Evolutionary conservation across 2,888 invertebrate species (phyloP), one percentile per base, ranked within the genome.

Genomic region (Lutraria lutraria): DNA sequence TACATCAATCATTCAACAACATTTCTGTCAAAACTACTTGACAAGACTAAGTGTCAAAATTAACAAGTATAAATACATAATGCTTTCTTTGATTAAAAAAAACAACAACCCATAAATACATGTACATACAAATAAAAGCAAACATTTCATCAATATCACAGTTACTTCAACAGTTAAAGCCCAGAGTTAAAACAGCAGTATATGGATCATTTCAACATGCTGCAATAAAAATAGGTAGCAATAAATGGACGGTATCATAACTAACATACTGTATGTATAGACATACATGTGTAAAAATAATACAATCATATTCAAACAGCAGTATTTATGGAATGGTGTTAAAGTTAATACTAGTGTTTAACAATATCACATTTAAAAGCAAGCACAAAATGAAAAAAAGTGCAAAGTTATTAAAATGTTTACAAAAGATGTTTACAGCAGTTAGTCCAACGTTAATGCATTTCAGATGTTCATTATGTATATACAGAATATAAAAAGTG

Each of bases 151-250:
- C 43, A 68, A 68, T 68, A 68, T 68, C 63, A 68, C 63, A 68
- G 63, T 25, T 68, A 68, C n/a, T 68, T 68, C 63, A 68, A 68
- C 63, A 68, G 63, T 68, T 43, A n/a, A n/a, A n/a, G 63, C 63
- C 21, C n/a, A 63, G 8, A 63, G 63, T 63, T 10, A 68, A 68
- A 68, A 68, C 63, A 68, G 63, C 63, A 68, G 63, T 25, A 68
- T 68, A n/a, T 13, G 25, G 25, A 6, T 43, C 43, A 43, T 43
- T 43, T 43, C 8, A 43, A 43, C 43, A 43, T 4, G 43, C 43
- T 43, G 43, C 43, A 43, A 43, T 43, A 8, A 63, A 0, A n/a
- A 68, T 68, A 56, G n/a, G 63, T 25, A 2, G 6, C 25, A 68
- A 25, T 25, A 68, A 68, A 68, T 68, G 63, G 63, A 68, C 63